Base-by-base conservation (phyloP, 2,797 vertebrate genomes). In the Pipistrellus pipistrellus region DNA sequence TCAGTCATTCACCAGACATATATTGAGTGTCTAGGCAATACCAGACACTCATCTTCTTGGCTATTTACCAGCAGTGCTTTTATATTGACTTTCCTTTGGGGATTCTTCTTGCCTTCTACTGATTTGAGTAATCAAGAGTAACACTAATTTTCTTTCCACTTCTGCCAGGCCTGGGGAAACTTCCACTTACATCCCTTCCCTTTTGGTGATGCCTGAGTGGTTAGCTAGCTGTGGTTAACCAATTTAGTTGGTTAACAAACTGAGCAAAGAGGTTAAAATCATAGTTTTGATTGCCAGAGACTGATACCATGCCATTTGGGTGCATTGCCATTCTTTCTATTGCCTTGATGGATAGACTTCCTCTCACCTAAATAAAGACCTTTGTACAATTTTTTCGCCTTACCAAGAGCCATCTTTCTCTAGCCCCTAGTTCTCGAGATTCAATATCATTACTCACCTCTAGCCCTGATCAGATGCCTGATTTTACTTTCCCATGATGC, bases 221-320 rank as follows among this genome's bases (percentile, higher is more conserved):
- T 94, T 93, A 94, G 75, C 53, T 93, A 69, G 41, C 35, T 57
- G 55, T 92, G 86, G 75, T 76, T 75, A 86, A 83, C 85, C 84
- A 90, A 88, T 96, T 59, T 76, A 35, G 64, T 81, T 92, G 91
- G 53, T 91, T 96, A 96, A 95, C 88, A 91, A 96, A 86, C 94
- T 93, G 84, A 93, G 23, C 57, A 90, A 92, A 94, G 83, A 85
- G 55, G 85, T 93, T 91, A 88, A 93, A 92, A 85, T 97, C 94
- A 86, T 51, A 68, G 32, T 90, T 90, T 64, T 90, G 27, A 77
- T 91, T 48, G 46, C 17, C 15, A 21, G 35, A 66, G 81, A 15
- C 66, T 76, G 64, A 93, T 93, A 44, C 62, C 44, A 55, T 35
- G 69, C 41, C 14, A 78, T 41, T 62, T 88, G 55, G 21, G 35